These are phyloP conservation scores for Orthonevra nobilis DNA, from an alignment of 2,888 invertebrate genomes.

Conservation along the genomic window DNA sequence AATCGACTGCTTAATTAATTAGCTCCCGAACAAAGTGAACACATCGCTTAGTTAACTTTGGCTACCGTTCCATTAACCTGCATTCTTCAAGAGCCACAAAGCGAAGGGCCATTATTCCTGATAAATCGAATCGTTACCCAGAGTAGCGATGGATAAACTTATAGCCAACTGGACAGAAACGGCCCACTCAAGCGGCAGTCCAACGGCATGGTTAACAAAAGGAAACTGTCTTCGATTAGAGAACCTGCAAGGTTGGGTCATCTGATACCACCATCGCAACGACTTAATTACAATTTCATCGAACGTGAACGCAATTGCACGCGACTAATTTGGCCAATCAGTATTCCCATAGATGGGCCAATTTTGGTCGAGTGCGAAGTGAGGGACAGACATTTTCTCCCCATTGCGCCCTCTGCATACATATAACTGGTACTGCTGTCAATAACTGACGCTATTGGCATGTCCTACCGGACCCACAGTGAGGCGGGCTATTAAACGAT, in stretches of 20 bases:
- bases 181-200: conserved; percentile 6
- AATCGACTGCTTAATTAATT: conserved; percentile 34
- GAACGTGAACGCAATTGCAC: conserved; percentile 40
- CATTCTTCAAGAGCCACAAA: not conserved
- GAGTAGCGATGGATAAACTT: conserved; percentile 2
- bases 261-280: conserved; percentile 24
- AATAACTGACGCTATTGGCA: conserved; percentile 20
- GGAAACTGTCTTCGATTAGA: conserved; percentile 21
- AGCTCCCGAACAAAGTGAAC: conserved; percentile 12
- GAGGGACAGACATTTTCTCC: not conserved
- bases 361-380: not conserved
- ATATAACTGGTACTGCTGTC: conserved; percentile 42
- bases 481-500: conserved; percentile 1
- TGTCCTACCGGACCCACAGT: not conserved
- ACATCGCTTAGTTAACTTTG: conserved; percentile 22
- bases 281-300: conserved; percentile 45
- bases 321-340: conserved; percentile 16
- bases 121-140: conserved; percentile 4
- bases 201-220: not conserved
- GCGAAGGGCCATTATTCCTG: conserved; percentile 7
- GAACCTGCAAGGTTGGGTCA: conserved; percentile 12
- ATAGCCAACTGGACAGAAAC: conserved; percentile 2
- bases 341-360: conserved; percentile 17
- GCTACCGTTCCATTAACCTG: conserved; percentile 21
- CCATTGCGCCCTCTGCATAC: conserved; percentile 4